Conservation (phyloP, 2,113 vertebrate genomes). For the Collichthys lucidus region DNA sequence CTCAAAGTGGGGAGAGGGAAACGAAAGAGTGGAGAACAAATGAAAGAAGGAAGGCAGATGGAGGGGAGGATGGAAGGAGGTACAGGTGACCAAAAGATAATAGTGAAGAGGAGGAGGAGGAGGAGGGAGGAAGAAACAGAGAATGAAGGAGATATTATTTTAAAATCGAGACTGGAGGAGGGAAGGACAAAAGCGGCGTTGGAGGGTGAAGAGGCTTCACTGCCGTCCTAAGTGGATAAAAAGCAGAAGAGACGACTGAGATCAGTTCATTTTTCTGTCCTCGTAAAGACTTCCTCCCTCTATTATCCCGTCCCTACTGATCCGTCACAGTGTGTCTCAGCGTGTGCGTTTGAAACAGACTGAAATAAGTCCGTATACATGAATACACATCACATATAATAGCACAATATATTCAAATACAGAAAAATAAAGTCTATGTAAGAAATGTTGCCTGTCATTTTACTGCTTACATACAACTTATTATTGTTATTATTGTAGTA, state of each 20-base stretch:
- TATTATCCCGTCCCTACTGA: slow-evolving; percentile 57
- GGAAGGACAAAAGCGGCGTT: slow-evolving; percentile 53
- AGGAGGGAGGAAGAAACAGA: slow-evolving; percentile 47
- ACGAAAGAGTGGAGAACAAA: slow-evolving; percentile 78
- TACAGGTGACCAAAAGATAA: slow-evolving; percentile 68
- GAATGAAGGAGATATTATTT: slow-evolving; percentile 67
- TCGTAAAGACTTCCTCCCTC: slow-evolving; percentile 52
- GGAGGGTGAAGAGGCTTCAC: slow-evolving; percentile 45
- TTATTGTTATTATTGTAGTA: too few species aligned
- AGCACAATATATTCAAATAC: background rate
- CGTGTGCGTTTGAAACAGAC: too few species aligned
- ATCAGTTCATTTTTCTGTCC: slow-evolving; percentile 72
- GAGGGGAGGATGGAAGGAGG: slow-evolving; percentile 23
- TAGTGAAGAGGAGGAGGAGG: slow-evolving; percentile 30
- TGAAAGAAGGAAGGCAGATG: slow-evolving; percentile 74
- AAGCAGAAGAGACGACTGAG: slow-evolving; percentile 66
- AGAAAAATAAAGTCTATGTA: background rate
- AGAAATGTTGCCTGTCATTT: too few species aligned
- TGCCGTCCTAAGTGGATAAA: slow-evolving; percentile 71
- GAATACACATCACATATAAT: background rate
- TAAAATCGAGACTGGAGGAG: slow-evolving; percentile 60
- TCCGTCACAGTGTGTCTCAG: slow-evolving; percentile 47
- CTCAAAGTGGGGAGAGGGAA: slow-evolving; percentile 80
- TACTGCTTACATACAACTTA: too few species aligned
- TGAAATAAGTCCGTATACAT: slow-evolving; percentile 19